A percentile compares a stretch with the other conserved stretches of the same genome.
Evolutionary conservation across 2,113 vertebrate genomes (phyloP).

Genomic region (Hassar affinis): DNA sequence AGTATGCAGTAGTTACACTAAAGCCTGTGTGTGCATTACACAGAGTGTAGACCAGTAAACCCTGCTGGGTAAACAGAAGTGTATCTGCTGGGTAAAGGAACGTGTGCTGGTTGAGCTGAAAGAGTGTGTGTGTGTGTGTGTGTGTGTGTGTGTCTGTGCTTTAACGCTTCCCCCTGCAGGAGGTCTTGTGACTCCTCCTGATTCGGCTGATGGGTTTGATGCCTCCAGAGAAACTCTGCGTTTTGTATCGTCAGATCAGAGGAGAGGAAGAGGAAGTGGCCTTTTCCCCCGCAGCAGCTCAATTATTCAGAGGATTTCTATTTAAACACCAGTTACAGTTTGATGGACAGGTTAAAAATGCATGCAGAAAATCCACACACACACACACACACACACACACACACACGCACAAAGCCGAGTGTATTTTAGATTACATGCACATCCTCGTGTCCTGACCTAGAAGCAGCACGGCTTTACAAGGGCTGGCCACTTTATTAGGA

Average conservation of each 20-base stretch:
- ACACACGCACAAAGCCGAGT: background rate
- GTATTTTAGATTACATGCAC: slow-evolving; percentile 27
- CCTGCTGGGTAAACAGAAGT: too few relatives aligned
- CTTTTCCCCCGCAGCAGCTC: slow-evolving; percentile 51
- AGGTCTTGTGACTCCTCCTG: background rate
- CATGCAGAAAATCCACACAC: slow-evolving; percentile 57
- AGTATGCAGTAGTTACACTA: too few relatives aligned
- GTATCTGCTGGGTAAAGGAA: too few relatives aligned
- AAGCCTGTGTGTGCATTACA: too few relatives aligned
- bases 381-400: background rate
- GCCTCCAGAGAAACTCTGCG: background rate
- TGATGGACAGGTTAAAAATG: slow-evolving; percentile 76
- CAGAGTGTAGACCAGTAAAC: too few relatives aligned
- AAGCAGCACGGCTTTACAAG: background rate
- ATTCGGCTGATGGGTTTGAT: background rate
- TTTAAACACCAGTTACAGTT: slow-evolving; percentile 72
- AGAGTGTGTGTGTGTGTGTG: too few relatives aligned
- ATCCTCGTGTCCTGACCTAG: slow-evolving; percentile 11
- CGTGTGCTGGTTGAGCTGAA: too few relatives aligned
- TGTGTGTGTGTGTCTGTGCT: too few relatives aligned
- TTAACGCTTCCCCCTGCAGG: background rate
- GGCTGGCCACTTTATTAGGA: background rate
- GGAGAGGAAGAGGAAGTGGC: slow-evolving; percentile 11
- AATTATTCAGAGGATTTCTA: slow-evolving; percentile 77
- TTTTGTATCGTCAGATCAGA: slow-evolving; percentile 1